Evolutionary conservation across 2,888 invertebrate species (phyloP), one percentile per base, ranked within the genome.

Genomic region (Dolomedes plantarius): DNA sequence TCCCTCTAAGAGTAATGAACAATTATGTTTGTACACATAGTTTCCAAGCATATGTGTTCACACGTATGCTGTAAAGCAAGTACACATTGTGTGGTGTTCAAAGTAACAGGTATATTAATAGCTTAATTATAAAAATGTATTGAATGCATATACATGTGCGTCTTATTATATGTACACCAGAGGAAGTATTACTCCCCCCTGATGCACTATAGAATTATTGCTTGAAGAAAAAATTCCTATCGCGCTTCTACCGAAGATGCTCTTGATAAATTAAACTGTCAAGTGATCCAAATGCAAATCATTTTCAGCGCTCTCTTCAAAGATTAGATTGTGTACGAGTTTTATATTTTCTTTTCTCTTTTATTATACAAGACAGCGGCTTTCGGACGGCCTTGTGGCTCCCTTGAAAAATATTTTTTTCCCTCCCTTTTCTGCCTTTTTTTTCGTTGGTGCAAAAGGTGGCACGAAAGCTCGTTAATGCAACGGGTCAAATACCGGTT

Each of bases 391-490:
- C 56, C 56, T 56, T 56, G 56, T 56, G 56, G 56, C 56, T 56
- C 56, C 56, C 56, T 56, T 56, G 56, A 46, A 56, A 36, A 56
- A 19, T 23, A 6, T 56, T 56, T 36, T 56, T 19, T 56, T 56
- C 23, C 23, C 19, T 23, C 16, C 16, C 2, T 46, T 36, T 36
- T 36, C 9, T 5, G 5, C 36, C 9, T 5, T 36, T 36, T 36
- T n/a, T n/a, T n/a, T n/a, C n/a, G 36, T 9, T 16, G n/a, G 23
- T 56, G 56, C 23, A 23, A 56, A 23, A 56, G 56, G 56, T 56
- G 56, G 56, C 56, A 56, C 56, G 56, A 56, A 23, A 56, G 56
- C 56, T 56, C 56, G 56, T 56, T 56, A 56, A 56, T 56, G 5
- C 23, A 3, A 3, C 56, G 16, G 56, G 56, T 56, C 56, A 56